Evolutionary conservation across 2,888 invertebrate genomes (phyloP).

Genomic region (Eupithecia subfuscata): DNA sequence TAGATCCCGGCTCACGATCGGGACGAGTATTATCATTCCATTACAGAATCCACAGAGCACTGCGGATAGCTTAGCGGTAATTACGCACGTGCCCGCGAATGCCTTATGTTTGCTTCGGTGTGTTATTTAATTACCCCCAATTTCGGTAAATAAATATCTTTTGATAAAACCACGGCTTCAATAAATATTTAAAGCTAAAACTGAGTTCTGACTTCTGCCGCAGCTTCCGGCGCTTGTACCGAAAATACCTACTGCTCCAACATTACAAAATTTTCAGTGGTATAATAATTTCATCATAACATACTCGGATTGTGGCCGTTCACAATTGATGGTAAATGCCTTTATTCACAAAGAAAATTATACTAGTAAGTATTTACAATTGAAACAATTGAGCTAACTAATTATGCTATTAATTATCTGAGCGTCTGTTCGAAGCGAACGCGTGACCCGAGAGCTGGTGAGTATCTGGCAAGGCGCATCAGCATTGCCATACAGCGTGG

Average conservation of each 20-base stretch:
- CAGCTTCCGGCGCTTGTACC: background rate
- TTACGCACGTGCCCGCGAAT: slow-evolving; percentile 52
- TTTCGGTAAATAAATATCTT: slow-evolving; percentile 1
- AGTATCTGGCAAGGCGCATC: no score
- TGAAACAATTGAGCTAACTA: no score
- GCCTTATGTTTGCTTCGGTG: slow-evolving; percentile 26
- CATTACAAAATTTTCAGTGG: background rate
- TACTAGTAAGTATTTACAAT: no score
- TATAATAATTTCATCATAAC: background rate
- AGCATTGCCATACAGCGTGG: no score
- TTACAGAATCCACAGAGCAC: slow-evolving; percentile 58
- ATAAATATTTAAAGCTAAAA: background rate
- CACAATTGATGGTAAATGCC: no score
- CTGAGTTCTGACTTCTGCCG: background rate
- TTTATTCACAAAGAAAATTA: no score
- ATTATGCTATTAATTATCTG: no score
- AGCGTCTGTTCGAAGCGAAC: no score
- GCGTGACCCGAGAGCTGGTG: no score
- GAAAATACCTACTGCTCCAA: background rate
- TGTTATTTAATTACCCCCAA: slow-evolving; percentile 17
- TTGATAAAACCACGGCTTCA: background rate
- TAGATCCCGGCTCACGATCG: slow-evolving; percentile 62
- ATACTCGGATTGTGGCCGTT: background rate
- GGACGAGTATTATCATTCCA: slow-evolving; percentile 69
- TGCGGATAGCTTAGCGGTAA: slow-evolving; percentile 61